These are phyloP conservation scores for Euclidia mi DNA, from an alignment of 2,888 invertebrate species.

Conservation along the genomic window DNA sequence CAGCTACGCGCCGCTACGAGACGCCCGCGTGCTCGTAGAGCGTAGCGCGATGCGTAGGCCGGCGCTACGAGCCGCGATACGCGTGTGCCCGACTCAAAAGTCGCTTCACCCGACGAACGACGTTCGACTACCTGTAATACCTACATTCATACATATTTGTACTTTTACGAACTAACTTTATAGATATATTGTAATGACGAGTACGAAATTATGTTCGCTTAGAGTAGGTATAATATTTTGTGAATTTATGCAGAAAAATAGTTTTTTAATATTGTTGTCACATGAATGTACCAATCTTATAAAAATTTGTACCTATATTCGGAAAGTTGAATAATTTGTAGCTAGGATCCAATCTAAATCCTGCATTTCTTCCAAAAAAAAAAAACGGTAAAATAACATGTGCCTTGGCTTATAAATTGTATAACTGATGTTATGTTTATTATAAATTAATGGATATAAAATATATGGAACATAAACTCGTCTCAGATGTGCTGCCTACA, in stretches of 20 bases:
- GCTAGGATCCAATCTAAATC: constrained; percentile 89
- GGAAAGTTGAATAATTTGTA: constrained; percentile 90
- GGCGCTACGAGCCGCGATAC: constrained; percentile 17
- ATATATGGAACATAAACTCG: constrained; percentile 62
- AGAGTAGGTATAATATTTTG: constrained; percentile 89
- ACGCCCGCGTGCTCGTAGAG: constrained; percentile 31
- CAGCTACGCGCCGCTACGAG: constrained; percentile 21
- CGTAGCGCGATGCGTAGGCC: constrained; percentile 30
- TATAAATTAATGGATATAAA: constrained; percentile 70
- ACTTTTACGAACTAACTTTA: constrained; percentile 85
- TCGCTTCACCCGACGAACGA: constrained; percentile 54
- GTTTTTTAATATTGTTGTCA: constrained; percentile 90
- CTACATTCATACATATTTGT: constrained; percentile 80
- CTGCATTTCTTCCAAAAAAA: constrained; percentile 85
- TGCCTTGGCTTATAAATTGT: constrained; percentile 88
- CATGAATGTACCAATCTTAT: constrained; percentile 89
- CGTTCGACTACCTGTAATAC: constrained; percentile 58
- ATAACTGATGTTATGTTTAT: constrained; percentile 81
- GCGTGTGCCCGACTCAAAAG: constrained; percentile 23
- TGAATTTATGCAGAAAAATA: constrained; percentile 89
- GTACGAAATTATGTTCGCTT: constrained; percentile 87
- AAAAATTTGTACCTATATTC: constrained; percentile 89
- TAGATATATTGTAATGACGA: constrained; percentile 85
- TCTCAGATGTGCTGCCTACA: constrained; percentile 76
- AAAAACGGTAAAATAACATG: constrained; percentile 82